Conservation (phyloP, 2,113 vertebrate genomes). For the Xerus inauris region DNA sequence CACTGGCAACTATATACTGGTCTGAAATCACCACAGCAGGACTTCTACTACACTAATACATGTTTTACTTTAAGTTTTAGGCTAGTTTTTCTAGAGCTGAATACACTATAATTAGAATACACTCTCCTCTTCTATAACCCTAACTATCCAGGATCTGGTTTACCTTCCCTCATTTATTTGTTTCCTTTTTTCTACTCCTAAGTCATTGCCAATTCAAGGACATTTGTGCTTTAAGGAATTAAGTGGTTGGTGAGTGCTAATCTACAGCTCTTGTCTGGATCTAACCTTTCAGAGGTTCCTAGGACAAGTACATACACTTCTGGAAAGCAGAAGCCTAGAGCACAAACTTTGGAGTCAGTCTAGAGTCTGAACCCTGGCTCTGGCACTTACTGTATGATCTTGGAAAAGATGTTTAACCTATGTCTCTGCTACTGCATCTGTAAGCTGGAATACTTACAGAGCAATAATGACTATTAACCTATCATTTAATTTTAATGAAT, state of each 20-base stretch:
- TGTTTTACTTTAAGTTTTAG: neutral
- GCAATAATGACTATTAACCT: neutral
- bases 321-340: neutral
- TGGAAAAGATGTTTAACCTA: neutral
- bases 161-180: neutral
- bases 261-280: neutral
- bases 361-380: neutral
- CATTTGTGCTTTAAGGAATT: neutral
- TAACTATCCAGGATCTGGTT: neutral
- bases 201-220: constrained; percentile 5
- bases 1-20: neutral
- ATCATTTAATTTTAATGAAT: constrained; percentile 13
- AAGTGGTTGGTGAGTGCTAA: neutral
- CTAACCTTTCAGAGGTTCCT: neutral
- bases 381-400: neutral
- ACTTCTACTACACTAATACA: neutral
- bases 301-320: neutral
- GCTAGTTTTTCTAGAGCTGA: constrained; percentile 15
- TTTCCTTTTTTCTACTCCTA: neutral
- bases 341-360: neutral
- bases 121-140: neutral
- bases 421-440: neutral
- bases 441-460: neutral
- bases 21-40: constrained; percentile 20
- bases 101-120: neutral